phyloP scores from a whole-genome alignment of 2,888 invertebrate species.

The Apamea monoglypha region DNA sequence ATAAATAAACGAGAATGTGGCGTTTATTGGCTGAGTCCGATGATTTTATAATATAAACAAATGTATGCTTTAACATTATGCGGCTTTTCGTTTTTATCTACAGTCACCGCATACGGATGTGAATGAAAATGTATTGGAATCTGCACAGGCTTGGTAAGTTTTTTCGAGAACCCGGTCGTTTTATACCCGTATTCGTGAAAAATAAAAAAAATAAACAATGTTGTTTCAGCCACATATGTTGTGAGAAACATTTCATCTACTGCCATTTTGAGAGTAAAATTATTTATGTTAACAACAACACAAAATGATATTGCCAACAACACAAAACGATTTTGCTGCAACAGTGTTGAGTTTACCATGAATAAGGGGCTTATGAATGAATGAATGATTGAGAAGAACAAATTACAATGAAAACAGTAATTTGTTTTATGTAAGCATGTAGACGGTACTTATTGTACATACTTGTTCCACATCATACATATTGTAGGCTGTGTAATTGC shows the following conservation, averaged over 20 bases:
- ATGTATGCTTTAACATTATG: conserved; percentile 40
- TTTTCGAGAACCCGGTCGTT: background rate
- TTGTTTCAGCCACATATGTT: background rate
- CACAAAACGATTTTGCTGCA: background rate
- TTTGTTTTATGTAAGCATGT: background rate
- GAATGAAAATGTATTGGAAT: conserved; percentile 34
- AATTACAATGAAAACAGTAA: too few species aligned
- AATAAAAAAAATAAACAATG: background rate
- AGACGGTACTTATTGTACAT: background rate
- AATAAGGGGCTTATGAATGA: background rate
- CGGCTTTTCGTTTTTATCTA: conserved; percentile 40
- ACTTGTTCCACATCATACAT: background rate
- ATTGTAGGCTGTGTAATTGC: background rate
- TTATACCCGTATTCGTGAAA: background rate
- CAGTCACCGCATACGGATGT: conserved; percentile 7
- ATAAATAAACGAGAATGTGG: conserved; percentile 61
- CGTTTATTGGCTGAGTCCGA: conserved; percentile 61
- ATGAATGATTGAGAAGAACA: background rate
- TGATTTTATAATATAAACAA: conserved; percentile 55
- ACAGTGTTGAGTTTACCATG: background rate
- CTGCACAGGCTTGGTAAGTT: background rate
- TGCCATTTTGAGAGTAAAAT: background rate
- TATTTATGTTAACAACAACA: background rate
- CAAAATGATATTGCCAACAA: background rate
- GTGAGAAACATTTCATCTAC: background rate